These are phyloP conservation scores for Orientallactaga bullata DNA, from an alignment of 2,113 vertebrate species.

Conservation along the genomic window DNA sequence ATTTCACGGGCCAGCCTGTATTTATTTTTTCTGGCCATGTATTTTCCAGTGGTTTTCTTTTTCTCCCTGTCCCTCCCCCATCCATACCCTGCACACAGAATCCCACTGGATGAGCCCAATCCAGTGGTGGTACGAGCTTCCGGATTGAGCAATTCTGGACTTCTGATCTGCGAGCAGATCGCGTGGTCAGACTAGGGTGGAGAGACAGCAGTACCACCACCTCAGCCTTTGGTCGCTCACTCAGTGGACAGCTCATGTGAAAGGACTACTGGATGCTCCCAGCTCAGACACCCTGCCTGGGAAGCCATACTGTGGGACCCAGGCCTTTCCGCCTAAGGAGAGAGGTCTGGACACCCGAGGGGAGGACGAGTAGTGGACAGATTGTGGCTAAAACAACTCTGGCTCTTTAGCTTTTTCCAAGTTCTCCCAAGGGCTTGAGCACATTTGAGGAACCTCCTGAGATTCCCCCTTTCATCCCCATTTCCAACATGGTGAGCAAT, in stretches of 20 bases:
- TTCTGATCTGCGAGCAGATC: not conserved
- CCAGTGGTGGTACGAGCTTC: constrained; percentile 1
- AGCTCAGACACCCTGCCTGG: no score
- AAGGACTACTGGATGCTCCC: not conserved
- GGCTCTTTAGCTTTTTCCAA: not conserved
- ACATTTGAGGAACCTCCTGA: not conserved
- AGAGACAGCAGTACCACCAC: not conserved
- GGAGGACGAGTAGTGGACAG: not conserved
- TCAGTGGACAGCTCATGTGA: not conserved
- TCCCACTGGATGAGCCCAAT: not conserved
- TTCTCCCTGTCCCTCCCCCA: not conserved
- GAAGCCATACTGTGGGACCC: not conserved
- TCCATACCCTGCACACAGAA: not conserved
- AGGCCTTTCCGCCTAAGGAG: constrained; percentile 9
- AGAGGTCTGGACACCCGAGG: not conserved
- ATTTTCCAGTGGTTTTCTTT: not conserved
- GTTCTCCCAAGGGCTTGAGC: not conserved
- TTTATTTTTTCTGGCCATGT: constrained; percentile 3
- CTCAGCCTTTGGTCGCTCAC: not conserved
- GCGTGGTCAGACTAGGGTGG: not conserved
- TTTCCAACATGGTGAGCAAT: not conserved
- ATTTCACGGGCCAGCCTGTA: not conserved
- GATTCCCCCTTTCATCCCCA: not conserved
- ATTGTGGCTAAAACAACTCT: not conserved
- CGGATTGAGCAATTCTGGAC: constrained; percentile 11